Base-by-base conservation (phyloP, 2,888 invertebrate genomes). In the Oxyscelio sp. region DNA sequence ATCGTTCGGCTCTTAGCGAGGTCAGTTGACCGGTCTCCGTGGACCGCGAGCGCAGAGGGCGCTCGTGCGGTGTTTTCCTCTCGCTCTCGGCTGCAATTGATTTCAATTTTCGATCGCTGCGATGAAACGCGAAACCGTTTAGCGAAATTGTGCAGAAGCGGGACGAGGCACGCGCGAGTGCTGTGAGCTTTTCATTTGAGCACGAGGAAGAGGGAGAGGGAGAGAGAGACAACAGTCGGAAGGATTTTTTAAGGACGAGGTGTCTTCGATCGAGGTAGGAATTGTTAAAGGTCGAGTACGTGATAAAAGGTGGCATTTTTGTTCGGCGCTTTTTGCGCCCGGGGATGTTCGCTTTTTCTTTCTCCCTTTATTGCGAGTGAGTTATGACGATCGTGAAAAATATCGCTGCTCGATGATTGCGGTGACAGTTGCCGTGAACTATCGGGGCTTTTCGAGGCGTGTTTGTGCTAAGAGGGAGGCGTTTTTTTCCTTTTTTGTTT, bases 21-120 rank as follows among this genome's bases (percentile, higher is more conserved):
- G 71, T 65, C 71, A 71, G 79, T 73, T 73, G 71, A 80, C 79
- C 79, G 79, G 79, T 73, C 68, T 24, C 21, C 43, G 43, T 43
- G 22, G 27, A 40, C 15, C 68, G 40, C 52, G 56, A 63, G 70
- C 38, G 48, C 27, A 73, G 71, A 80, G 79, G 71, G 79, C 65
- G 75, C 71, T 43, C 70, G 45, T 40, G 56, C 38, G 9, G 9
- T 50, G 70, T 79, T 79, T 79, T 27, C 31, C 52, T 65, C 45
- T 56, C 38, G 40, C 34, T 34, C 65, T n/a, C 38, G 56, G n/a
- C 52, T 24, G 6, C 52, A 13, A 54, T 27, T 58, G 48, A 75
- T 75, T 75, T 52, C 56, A 34, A 65, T 52, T 73, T 17, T 22
- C 40, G 40, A 59, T 22, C 40, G 13, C 59, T 4, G n/a, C 40